phyloP scores from a whole-genome alignment of 2,888 invertebrate species.

The Epinotia ramella region DNA sequence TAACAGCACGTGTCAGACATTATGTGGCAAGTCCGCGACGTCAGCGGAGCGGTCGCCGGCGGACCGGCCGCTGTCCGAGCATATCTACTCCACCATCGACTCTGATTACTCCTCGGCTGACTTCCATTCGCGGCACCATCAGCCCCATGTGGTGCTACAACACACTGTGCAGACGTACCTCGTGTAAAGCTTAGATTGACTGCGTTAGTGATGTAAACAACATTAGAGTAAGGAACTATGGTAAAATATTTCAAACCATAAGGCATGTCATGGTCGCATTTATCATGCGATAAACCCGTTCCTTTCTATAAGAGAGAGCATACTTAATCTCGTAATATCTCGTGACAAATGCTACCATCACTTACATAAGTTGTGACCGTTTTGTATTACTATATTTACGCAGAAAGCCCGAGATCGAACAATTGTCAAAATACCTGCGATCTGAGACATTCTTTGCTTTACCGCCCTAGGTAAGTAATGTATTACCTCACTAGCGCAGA shows the following conservation, averaged over 20 bases:
- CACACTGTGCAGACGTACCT: slow-evolving; percentile 83
- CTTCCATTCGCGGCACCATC: slow-evolving; percentile 74
- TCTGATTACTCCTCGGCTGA: slow-evolving; percentile 92
- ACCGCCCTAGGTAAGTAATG: no score
- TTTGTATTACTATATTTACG: not conserved
- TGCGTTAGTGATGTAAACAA: slow-evolving; percentile 14
- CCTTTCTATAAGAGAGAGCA: not conserved
- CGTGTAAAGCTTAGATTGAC: slow-evolving; percentile 23
- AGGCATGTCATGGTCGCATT: slow-evolving; percentile 1
- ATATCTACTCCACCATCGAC: slow-evolving; percentile 96
- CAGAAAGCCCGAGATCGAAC: no score
- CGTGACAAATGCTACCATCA: not conserved
- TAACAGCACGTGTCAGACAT: slow-evolving; percentile 86
- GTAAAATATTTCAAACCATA: slow-evolving; percentile 4
- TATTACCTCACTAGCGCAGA: slow-evolving; percentile 11
- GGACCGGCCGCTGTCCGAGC: slow-evolving; percentile 92
- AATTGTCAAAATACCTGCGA: no score
- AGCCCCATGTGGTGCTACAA: slow-evolving; percentile 78
- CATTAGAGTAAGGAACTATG: not conserved
- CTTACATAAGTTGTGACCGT: not conserved
- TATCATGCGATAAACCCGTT: slow-evolving; percentile 4
- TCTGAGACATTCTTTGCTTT: no score
- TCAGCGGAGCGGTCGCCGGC: slow-evolving; percentile 86
- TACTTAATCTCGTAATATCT: not conserved
- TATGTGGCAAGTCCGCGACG: slow-evolving; percentile 83